Evolutionary conservation across 2,797 vertebrate species (phyloP), one percentile per base, ranked within the genome.

Genomic region (Acomys russatus): DNA sequence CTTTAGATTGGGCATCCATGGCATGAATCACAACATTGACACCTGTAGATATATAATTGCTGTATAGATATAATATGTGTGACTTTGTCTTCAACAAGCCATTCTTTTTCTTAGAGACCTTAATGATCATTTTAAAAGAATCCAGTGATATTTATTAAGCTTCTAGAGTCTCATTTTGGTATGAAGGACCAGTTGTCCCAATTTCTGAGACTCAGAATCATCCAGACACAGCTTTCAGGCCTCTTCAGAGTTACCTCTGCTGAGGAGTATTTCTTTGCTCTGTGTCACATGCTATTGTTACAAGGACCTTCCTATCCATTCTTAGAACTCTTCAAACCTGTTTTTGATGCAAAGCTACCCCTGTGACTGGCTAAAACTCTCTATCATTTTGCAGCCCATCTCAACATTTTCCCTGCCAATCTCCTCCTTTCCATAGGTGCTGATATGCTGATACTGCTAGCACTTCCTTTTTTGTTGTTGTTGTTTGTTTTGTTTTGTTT

Each of bases 71-170:
- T 49, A 28, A 76, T 76, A 6, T 30, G 8, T 56, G 8, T 54
- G 56, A 38, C 30, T 95, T 92, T 93, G 7, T 61, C 88, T 92
- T 56, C 1, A 77, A 56, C 5, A 10, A n/a, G 8, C 2, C 66
- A 74, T 85, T 95, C 79, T n/a, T 91, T 95, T 95, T 38, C 73
- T 88, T 74, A 30, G 56, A 63, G 2, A 68, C 25, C 78, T 73
- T 93, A 64, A 51, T 74, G 35, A 79, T 51, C 9, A 3, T 1
- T 92, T 92, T 88, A 30, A 88, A 92, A 38, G 49, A 82, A 63
- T 68, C 51, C 76, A 74, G 35, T 44, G 1, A 15, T 38, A 38
- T 79, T 89, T 94, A 83, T 90, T 85, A 30, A 28, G 30, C 15
- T 33, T 78, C 51, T 54, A 82, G 74, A 79, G 70, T 76, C 15